A percentile compares a stretch with the other conserved stretches of the same genome.
phyloP scores from a whole-genome alignment of 2,888 invertebrate genomes.

The Tetragnatha montana region DNA sequence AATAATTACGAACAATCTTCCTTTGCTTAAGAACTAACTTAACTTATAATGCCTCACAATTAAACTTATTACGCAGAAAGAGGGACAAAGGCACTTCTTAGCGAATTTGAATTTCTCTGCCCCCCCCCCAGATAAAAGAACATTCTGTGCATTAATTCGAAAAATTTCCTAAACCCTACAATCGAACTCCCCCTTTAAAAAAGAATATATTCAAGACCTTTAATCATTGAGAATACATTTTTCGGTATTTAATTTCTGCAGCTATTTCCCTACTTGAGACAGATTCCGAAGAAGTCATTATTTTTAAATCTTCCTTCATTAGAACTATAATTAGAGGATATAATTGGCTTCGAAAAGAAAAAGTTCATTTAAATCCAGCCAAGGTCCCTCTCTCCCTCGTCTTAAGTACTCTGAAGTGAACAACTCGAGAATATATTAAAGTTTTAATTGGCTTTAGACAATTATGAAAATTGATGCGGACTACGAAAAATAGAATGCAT shows the following conservation, averaged over 20 bases:
- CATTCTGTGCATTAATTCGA: not conserved
- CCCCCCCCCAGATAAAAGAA: not conserved
- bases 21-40: not conserved
- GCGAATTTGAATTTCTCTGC: not conserved
- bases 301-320: conserved; percentile 17
- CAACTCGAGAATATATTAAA: conserved; percentile 4
- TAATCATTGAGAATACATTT: not conserved
- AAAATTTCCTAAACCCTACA: not conserved
- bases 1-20: not conserved
- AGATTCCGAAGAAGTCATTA: conserved; percentile 19
- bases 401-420: not conserved
- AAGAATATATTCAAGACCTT: not conserved
- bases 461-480: not conserved
- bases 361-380: not conserved
- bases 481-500: not conserved
- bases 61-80: not conserved
- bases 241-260: not conserved
- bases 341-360: conserved; percentile 14
- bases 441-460: conserved; percentile 12
- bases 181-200: not conserved
- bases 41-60: not conserved
- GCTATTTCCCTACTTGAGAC: not conserved
- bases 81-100: not conserved
- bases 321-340: conserved; percentile 17
- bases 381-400: not conserved